Base-by-base conservation (phyloP, 1,140 invertebrate genomes). In the Nomia melanderi region DNA sequence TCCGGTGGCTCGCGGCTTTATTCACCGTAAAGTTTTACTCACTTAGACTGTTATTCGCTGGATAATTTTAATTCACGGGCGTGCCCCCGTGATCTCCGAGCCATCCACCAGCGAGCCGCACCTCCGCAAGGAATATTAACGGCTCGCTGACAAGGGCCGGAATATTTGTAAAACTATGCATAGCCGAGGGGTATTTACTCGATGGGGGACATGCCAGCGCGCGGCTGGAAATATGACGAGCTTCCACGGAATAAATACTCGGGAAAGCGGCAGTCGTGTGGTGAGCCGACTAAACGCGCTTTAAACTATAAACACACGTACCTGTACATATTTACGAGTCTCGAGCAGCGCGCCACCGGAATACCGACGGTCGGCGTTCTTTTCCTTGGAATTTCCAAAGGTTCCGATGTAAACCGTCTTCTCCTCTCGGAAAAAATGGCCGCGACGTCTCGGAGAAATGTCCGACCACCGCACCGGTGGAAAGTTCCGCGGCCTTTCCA, bases 151-250 rank as follows among this genome's bases (percentile, higher is more conserved):
- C 81, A 88, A 87, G 84, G 82, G 75, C 75, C 65, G 79, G 87
- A 91, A 91, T 92, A 89, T 90, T 91, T 88, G 88, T 90, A 90
- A 91, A 91, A 91, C 88, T 91, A 91, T 91, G 89, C 88, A 85
- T 86, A 78, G 87, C 87, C 82, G 78, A 84, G 85, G 72, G 86
- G 84, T 83, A 83, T n/a, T n/a, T n/a, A n/a, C 79, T 88, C 84
- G 78, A 79, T 78, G 83, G 86, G 41, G 86, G 82, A 79, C 81
- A 83, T 83, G 77, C 81, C 81, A 73, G 73, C 71, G 77, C 39
- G 86, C 83, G 83, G 82, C 29, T 80, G 81, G 84, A 83, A 86
- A 83, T 86, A 86, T 86, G 87, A 88, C 86, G 87, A 87, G 85
- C 87, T 88, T 84, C 83, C 80, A 85, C 84, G 80, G 88, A 88